These are phyloP conservation scores for Amniataba percoides DNA, from an alignment of 2,797 vertebrate species.

Conservation along the genomic window DNA sequence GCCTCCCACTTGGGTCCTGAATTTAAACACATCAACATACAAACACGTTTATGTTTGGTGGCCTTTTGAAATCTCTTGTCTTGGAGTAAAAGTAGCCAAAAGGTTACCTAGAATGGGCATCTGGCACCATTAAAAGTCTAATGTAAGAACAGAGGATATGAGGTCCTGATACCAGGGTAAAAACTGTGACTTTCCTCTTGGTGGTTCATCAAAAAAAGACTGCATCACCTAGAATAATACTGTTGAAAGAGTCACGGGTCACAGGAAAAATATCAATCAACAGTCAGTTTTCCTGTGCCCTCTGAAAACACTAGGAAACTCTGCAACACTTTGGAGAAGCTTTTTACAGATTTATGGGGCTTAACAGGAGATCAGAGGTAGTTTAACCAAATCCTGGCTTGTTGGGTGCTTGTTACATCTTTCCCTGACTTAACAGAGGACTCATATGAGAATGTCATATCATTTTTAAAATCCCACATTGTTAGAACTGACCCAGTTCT, in stretches of 20 bases:
- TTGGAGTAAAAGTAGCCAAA: constrained; percentile 3
- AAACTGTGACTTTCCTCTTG: background rate
- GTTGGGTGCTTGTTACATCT: constrained; percentile 26
- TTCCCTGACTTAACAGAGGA: constrained; percentile 1
- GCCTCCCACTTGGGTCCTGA: background rate
- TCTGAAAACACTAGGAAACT: constrained; percentile 14
- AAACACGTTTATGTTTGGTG: background rate
- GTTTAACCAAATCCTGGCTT: constrained; percentile 27
- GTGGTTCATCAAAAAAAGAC: background rate
- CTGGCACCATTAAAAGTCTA: background rate
- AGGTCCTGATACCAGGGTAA: background rate
- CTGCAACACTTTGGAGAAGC: constrained; percentile 2
- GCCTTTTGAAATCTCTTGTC: background rate
- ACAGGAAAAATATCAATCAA: too few relatives aligned
- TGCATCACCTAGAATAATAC: background rate
- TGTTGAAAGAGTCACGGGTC: background rate
- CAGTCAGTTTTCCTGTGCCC: background rate
- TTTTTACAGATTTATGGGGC: constrained; percentile 31
- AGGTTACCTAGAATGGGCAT: constrained; percentile 1
- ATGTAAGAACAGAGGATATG: background rate
- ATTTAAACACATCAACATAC: background rate
- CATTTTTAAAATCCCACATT: background rate
- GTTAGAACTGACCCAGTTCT: constrained; percentile 5
- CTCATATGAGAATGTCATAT: background rate
- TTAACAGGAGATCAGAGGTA: constrained; percentile 31